Evolutionary conservation across 2,888 invertebrate species (phyloP).

Genomic region (Odontothrips loti): DNA sequence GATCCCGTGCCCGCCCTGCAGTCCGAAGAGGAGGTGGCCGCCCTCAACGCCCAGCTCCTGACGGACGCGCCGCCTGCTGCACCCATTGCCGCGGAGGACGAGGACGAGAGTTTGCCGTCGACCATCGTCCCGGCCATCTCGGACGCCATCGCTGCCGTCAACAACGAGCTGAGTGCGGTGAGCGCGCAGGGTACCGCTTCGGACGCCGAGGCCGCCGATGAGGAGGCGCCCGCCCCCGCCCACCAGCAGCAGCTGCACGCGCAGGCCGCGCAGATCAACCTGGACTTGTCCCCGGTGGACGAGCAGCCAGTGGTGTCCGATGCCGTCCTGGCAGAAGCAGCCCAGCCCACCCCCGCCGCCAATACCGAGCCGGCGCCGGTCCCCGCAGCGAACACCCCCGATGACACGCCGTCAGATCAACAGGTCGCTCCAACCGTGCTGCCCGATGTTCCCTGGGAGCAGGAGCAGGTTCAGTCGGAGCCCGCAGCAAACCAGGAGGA

Average conservation of each 20-base stretch:
- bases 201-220: not conserved
- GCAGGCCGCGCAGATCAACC: slow-evolving; percentile 10
- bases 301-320: not conserved
- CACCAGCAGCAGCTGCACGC: not conserved
- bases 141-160: slow-evolving; percentile 12
- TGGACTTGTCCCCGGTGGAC: not conserved
- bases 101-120: not conserved
- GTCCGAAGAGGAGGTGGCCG: not conserved
- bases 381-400: no score
- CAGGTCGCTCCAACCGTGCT: no score
- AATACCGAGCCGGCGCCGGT: not conserved
- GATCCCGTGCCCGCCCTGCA: not conserved
- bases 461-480: no score
- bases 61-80: not conserved
- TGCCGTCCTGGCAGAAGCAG: not conserved
- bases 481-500: no score
- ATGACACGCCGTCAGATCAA: no score
- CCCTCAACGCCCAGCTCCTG: not conserved
- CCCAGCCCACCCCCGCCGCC: no score
- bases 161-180: not conserved
- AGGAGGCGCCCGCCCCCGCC: not conserved
- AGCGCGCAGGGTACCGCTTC: not conserved
- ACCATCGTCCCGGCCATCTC: not conserved
- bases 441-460: no score
- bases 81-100: not conserved